These are phyloP conservation scores for Polyodon spathula DNA, from an alignment of 2,113 vertebrate genomes.

Conservation along the genomic window DNA sequence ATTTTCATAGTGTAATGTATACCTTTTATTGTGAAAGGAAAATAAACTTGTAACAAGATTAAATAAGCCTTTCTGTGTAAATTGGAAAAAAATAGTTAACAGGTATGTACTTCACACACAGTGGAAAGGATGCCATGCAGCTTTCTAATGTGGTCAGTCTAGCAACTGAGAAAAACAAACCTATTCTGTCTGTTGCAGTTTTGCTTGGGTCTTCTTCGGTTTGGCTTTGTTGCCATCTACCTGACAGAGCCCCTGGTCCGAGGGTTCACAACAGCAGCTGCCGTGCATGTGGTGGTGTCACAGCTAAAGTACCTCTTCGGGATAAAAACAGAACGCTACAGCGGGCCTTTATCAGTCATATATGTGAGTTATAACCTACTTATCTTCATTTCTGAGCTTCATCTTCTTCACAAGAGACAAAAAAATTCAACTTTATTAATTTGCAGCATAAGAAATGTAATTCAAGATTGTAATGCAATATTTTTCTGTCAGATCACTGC, in stretches of 20 bases:
- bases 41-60: too few species aligned
- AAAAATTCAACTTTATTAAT: too few species aligned
- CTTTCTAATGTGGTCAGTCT: not conserved
- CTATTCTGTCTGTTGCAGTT: slow-evolving; percentile 47
- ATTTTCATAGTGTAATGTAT: too few species aligned
- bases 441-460: too few species aligned
- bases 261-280: slow-evolving; percentile 89
- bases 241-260: slow-evolving; percentile 86
- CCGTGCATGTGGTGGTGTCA: slow-evolving; percentile 81
- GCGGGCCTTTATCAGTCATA: slow-evolving; percentile 73
- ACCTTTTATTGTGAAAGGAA: too few species aligned
- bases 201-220: slow-evolving; percentile 76
- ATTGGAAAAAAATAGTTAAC: not conserved
- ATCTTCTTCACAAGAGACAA: too few species aligned
- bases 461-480: too few species aligned
- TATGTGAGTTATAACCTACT: slow-evolving; percentile 63
- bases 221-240: slow-evolving; percentile 92
- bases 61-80: too few species aligned
- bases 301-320: slow-evolving; percentile 89
- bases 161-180: not conserved
- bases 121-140: too few species aligned
- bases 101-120: slow-evolving; percentile 4
- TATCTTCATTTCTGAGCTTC: not conserved
- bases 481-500: too few species aligned
- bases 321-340: slow-evolving; percentile 71